These are phyloP conservation scores for Diorhabda sublineata DNA, from an alignment of 1,140 invertebrate genomes.

Conservation along the genomic window DNA sequence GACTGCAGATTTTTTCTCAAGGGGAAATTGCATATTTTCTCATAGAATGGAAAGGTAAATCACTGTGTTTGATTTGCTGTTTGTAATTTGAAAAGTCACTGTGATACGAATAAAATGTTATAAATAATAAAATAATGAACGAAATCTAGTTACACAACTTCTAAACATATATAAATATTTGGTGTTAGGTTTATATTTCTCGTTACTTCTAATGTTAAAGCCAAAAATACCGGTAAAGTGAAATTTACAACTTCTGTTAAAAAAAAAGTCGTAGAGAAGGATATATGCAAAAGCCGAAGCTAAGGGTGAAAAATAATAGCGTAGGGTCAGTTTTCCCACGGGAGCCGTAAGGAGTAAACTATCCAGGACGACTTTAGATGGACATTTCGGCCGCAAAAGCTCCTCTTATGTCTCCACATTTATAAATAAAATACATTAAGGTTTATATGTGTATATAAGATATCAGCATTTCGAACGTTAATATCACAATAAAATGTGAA, in stretches of 20 bases:
- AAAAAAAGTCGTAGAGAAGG: conserved; percentile 36
- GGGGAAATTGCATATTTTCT: too few species aligned
- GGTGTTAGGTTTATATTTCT: too few species aligned
- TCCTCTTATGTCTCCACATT: conserved; percentile 38
- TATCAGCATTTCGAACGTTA: background rate
- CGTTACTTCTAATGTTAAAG: background rate
- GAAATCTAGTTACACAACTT: too few species aligned
- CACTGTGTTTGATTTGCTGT: too few species aligned
- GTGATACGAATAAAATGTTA: too few species aligned
- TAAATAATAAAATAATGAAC: too few species aligned
- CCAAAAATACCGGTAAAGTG: conserved; percentile 15
- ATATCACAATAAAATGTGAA: background rate
- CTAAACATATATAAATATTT: too few species aligned
- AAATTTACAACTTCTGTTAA: conserved; percentile 30
- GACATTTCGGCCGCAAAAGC: conserved; percentile 41
- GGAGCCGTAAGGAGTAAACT: conserved; percentile 47
- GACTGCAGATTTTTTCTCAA: too few species aligned
- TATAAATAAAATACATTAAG: conserved; percentile 38
- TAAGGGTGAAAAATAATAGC: conserved; percentile 49
- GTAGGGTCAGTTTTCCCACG: conserved; percentile 46
- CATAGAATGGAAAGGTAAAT: too few species aligned
- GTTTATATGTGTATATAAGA: conserved; percentile 6
- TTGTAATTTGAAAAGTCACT: too few species aligned
- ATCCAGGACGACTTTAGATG: conserved; percentile 42
- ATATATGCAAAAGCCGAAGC: conserved; percentile 45